These are phyloP conservation scores for Subanguina moxae DNA, from an alignment of 1,140 invertebrate genomes.

Conservation along the genomic window DNA sequence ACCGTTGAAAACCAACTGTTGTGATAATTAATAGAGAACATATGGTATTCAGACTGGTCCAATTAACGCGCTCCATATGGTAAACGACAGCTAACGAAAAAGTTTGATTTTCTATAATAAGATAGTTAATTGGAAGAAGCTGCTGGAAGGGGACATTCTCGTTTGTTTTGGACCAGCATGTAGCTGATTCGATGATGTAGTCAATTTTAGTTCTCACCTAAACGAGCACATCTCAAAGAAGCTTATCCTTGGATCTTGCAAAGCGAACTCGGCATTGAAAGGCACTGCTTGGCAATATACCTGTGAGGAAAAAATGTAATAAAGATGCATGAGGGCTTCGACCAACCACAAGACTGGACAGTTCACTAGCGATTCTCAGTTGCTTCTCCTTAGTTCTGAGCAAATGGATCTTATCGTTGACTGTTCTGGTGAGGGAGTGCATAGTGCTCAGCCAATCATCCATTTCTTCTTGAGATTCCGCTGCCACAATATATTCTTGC, in stretches of 20 bases:
- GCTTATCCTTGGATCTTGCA: conserved; percentile 34
- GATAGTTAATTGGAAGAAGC: no score
- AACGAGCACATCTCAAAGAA: conserved; percentile 60
- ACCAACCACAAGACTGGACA: conserved; percentile 53
- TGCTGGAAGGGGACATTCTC: no score
- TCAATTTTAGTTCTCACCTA: background rate
- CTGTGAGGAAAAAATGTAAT: conserved; percentile 12
- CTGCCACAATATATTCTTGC: conserved; percentile 48
- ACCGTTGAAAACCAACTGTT: no score
- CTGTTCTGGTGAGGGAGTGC: conserved; percentile 32
- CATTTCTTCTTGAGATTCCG: conserved; percentile 46
- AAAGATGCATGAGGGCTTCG: conserved; percentile 13
- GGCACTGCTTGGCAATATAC: conserved; percentile 55
- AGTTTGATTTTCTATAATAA: no score
- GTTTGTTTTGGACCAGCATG: no score
- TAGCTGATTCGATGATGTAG: no score
- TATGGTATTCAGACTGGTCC: no score
- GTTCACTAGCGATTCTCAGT: conserved; percentile 50
- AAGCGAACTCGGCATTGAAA: conserved; percentile 52
- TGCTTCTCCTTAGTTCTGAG: conserved; percentile 54
- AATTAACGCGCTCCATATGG: no score
- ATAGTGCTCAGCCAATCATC: conserved; percentile 50
- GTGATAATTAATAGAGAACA: no score
- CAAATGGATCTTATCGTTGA: conserved; percentile 45
- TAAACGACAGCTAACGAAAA: no score